Conservation (phyloP, 2,113 vertebrate species). For the Xiphophorus couchianus region DNA sequence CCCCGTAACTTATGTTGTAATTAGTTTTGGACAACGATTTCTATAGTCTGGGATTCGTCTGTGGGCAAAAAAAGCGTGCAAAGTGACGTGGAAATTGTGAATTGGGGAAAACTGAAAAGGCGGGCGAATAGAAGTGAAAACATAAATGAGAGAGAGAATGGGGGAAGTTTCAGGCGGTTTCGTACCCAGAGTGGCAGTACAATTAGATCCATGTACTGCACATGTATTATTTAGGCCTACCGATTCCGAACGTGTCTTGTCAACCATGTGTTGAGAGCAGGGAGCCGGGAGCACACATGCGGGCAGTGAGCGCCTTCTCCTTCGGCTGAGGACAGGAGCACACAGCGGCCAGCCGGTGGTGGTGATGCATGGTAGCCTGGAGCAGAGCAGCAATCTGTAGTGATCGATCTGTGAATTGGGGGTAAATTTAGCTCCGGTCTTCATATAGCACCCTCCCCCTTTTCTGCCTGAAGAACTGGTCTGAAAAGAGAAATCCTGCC, state of each 20-base stretch:
- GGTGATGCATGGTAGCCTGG: slow-evolving; percentile 45
- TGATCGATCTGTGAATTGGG: slow-evolving; percentile 65
- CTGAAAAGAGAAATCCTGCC: slow-evolving; percentile 31
- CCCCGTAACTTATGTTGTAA: slow-evolving; percentile 29
- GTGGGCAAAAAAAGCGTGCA: slow-evolving; percentile 10
- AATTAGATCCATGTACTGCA: slow-evolving; percentile 76
- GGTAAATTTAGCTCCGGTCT: slow-evolving; percentile 52
- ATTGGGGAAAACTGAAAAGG: background rate
- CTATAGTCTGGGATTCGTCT: background rate
- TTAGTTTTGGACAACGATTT: slow-evolving; percentile 36
- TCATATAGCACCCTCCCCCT: slow-evolving; percentile 2
- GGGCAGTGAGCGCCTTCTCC: slow-evolving; percentile 32
- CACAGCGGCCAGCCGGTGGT: slow-evolving; percentile 37
- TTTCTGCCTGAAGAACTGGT: slow-evolving; percentile 11
- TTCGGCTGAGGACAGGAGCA: slow-evolving; percentile 14
- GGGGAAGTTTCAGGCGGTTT: background rate
- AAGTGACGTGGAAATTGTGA: slow-evolving; percentile 30
- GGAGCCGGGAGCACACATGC: slow-evolving; percentile 49
- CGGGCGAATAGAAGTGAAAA: background rate
- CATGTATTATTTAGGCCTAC: slow-evolving; percentile 76
- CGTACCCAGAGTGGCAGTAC: slow-evolving; percentile 42
- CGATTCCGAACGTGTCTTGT: slow-evolving; percentile 63
- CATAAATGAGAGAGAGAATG: background rate
- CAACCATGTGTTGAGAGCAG: slow-evolving; percentile 68
- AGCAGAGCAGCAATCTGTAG: slow-evolving; percentile 47